Percentiles rank a stretch among this genome's conserved stretches.
Conservation (phyloP, 2,797 vertebrate species). For the Anomalospiza imberbis region DNA sequence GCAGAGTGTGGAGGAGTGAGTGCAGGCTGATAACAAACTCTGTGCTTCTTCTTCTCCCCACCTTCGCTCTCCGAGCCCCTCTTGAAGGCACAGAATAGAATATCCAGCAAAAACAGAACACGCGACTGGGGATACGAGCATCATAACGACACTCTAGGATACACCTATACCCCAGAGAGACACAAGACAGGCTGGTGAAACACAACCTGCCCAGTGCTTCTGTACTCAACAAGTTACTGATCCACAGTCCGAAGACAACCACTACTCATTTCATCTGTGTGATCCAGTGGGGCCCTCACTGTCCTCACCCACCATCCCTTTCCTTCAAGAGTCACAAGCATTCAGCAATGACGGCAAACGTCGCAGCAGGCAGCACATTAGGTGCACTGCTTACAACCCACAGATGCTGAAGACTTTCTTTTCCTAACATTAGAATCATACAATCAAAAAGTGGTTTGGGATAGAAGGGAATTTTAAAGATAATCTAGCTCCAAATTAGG, state of each 20-base stretch:
- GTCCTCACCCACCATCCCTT: not conserved
- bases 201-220: not conserved
- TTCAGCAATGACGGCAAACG: rapidly evolving
- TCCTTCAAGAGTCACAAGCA: not conserved
- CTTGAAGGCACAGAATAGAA: no score
- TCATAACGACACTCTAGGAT: no score
- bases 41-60: no score
- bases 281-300: not conserved
- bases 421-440: not conserved
- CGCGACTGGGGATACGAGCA: no score
- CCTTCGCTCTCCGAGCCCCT: no score
- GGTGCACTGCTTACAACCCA: not conserved
- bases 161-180: not conserved
- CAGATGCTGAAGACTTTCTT: not conserved
- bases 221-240: not conserved
- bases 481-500: not conserved
- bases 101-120: no score
- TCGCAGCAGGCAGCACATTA: not conserved
- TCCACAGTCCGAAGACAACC: not conserved
- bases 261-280: not conserved
- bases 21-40: no score
- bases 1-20: no score
- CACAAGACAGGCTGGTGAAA: not conserved
- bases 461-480: not conserved
- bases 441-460: not conserved